Percentiles rank a stretch among this genome's conserved stretches.
Evolutionary conservation across 2,888 invertebrate species (phyloP).

Genomic region (Poecilobothrus nobilitatus): DNA sequence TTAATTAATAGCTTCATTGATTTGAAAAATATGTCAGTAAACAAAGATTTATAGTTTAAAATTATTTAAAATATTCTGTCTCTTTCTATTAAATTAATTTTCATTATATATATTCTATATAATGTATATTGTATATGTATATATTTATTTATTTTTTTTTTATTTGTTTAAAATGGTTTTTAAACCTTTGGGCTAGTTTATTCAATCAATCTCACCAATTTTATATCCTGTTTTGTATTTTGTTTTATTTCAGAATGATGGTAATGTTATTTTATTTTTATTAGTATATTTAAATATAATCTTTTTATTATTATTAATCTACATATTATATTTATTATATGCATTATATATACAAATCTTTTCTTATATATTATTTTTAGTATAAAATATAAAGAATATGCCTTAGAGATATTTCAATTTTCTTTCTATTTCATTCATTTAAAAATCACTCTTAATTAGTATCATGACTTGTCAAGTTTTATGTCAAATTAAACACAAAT

Average conservation of each 20-base stretch:
- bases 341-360: neutral
- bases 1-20: constrained; percentile 4
- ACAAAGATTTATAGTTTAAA: neutral
- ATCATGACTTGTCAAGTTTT: constrained; percentile 2
- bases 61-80: neutral
- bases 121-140: neutral
- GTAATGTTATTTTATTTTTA: too few relatives aligned
- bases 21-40: neutral
- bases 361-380: neutral
- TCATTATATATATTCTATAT: too few relatives aligned
- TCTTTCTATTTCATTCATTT: neutral
- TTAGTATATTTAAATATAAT: too few relatives aligned
- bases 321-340: neutral
- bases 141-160: neutral
- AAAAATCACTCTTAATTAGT: neutral
- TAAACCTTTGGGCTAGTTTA: neutral
- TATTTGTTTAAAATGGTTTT: neutral
- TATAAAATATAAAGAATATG: too few relatives aligned
- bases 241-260: too few relatives aligned
- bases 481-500: neutral
- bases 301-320: neutral
- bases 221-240: neutral
- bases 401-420: too few relatives aligned
- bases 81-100: too few relatives aligned
- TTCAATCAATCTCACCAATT: neutral